A percentile compares a stretch with the other conserved stretches of the same genome.
Conservation (phyloP, 2,888 invertebrate species). For the Hydrotaea diabolus region DNA sequence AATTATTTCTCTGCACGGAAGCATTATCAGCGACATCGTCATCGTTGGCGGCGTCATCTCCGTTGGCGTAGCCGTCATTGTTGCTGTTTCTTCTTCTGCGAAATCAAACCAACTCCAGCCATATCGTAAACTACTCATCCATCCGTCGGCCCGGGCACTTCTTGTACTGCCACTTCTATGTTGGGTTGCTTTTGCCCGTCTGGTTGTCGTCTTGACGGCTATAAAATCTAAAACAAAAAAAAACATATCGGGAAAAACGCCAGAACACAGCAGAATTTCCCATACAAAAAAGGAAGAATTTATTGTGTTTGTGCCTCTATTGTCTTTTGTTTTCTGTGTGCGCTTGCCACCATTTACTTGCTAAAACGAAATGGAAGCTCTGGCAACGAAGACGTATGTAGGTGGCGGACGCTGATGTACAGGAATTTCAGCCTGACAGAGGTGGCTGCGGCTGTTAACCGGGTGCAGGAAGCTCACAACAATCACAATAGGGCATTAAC, state of each 20-base stretch:
- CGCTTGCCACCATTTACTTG: background rate
- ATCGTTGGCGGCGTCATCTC: background rate
- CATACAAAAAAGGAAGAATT: constrained; percentile 55
- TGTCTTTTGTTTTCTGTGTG: constrained; percentile 17
- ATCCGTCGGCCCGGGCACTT: background rate
- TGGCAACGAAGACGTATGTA: background rate
- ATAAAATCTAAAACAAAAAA: constrained; percentile 26
- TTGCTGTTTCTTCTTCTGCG: background rate
- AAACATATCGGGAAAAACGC: background rate
- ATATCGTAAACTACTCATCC: constrained; percentile 35
- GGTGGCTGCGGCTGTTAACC: background rate
- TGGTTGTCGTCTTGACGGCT: constrained; percentile 49
- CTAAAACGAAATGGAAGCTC: background rate
- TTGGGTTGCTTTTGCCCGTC: constrained; percentile 30
- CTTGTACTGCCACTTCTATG: constrained; percentile 29
- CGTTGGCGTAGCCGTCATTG: background rate
- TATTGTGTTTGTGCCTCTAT: constrained; percentile 38
- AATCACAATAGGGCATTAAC: constrained; percentile 66
- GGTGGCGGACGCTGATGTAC: background rate
- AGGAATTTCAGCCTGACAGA: background rate
- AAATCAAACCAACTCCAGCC: constrained; percentile 17
- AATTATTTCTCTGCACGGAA: constrained; percentile 46
- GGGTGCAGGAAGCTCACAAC: constrained; percentile 34
- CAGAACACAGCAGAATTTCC: constrained; percentile 20
- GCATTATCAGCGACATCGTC: constrained; percentile 22